Base-by-base conservation (phyloP, 2,888 invertebrate genomes). In the Meloe dianella region DNA sequence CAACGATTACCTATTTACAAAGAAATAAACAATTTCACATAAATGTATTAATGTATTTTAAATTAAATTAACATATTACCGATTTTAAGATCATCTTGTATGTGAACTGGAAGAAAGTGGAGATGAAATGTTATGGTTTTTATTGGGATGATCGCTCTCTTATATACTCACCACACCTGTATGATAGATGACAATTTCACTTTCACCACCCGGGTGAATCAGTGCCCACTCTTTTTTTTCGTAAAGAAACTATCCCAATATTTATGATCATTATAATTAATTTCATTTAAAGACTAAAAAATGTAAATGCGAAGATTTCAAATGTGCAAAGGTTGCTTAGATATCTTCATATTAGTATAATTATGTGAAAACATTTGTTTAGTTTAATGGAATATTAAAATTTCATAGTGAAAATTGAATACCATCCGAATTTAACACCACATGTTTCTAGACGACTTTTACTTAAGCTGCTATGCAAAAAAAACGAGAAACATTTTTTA, bases 141-240 rank as follows among this genome's bases (percentile, higher is more conserved):
- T 57, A 69, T 72, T 71, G 66, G 67, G 72, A 71, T 72, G 66
- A 71, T 58, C 58, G 62, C 66, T 67, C 71, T 75, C 73, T 79
- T 78, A 66, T 80, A 79, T 80, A 80, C 60, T 60, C 60, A 73
- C 78, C 79, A 76, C 78, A 73, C 78, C 79, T 78, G 67, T 47
- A 54, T 47, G 63, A 61, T 66, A 67, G 73, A 71, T 72, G 71
- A 72, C 68, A 74, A 72, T 69, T 72, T 72, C 65, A 78, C 78
- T 78, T 78, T 78, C 78, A 73, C 74, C 67, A 38, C 51, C 57
- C 41, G 35, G 61, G 47, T 61, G 61, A 61, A 30, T 61, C 54
- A 54, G 27, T 60, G 20, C 60, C 35, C 60, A 60, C 60, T 41
- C 60, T 41, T 41, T 41, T 60, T 60, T 59, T 35, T 17, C 17